phyloP scores from a whole-genome alignment of 2,888 invertebrate genomes.

The Phytoseiulus persimilis region DNA sequence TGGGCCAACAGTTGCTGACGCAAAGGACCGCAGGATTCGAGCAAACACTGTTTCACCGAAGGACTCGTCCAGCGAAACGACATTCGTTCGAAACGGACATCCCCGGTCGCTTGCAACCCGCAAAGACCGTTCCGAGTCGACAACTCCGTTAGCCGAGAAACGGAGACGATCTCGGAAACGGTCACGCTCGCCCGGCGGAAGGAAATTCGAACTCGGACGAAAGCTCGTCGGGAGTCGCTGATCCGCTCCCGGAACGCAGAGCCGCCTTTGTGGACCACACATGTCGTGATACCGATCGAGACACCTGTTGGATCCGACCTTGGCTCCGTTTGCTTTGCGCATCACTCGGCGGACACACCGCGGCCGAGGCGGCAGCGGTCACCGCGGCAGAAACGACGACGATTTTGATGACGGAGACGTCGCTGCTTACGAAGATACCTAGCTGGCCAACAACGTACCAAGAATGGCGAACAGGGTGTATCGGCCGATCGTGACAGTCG shows the following conservation, averaged over 20 bases:
- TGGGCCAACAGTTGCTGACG: neutral
- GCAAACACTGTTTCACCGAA: no score
- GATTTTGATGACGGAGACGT: neutral
- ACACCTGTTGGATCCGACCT: neutral
- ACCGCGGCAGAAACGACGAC: neutral
- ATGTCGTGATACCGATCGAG: neutral
- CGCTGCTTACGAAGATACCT: neutral
- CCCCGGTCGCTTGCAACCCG: no score
- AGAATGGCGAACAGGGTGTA: slow-evolving; percentile 5
- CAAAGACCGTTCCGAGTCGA: no score
- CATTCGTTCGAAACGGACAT: no score
- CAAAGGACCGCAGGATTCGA: neutral
- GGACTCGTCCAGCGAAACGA: no score
- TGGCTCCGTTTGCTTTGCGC: neutral
- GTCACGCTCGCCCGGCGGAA: no score
- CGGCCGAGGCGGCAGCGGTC: neutral
- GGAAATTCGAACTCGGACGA: no score
- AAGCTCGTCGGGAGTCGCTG: neutral
- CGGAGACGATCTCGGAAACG: no score
- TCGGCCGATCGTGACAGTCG: slow-evolving; percentile 5
- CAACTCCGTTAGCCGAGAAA: no score
- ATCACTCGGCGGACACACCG: neutral
- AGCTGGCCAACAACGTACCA: neutral
- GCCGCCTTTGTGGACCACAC: neutral
- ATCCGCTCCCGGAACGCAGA: neutral